Percentiles rank a stretch among this genome's conserved stretches.
Evolutionary conservation across 2,113 vertebrate species (phyloP).

Genomic region (Onychostruthus taczanowskii): DNA sequence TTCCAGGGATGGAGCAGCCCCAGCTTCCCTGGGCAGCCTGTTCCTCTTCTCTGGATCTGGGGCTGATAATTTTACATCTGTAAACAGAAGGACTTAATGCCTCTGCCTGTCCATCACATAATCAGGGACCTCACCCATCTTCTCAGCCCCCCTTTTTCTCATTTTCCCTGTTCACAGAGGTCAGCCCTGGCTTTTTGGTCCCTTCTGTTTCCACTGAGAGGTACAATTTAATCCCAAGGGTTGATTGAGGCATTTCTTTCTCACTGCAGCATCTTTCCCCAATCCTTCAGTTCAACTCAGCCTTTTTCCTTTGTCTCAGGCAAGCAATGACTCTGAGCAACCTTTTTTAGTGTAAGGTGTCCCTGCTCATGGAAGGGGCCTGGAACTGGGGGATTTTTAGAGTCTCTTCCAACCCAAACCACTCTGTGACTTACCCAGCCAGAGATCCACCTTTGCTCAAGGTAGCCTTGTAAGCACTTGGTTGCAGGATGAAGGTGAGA

Average conservation of each 20-base stretch:
- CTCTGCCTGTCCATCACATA: background rate
- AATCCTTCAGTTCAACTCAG: background rate
- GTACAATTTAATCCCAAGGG: background rate
- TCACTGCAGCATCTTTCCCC: background rate
- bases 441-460: background rate
- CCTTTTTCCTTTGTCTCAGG: background rate
- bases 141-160: background rate
- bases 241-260: background rate
- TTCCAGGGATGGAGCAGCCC: background rate
- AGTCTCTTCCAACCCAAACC: background rate
- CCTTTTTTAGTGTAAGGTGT: background rate
- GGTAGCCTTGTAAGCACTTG: background rate
- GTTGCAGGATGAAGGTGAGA: background rate
- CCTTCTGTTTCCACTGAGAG: background rate
- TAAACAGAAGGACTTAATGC: rapidly evolving
- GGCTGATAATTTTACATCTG: background rate
- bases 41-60: background rate
- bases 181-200: background rate
- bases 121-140: background rate
- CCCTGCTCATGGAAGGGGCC: background rate
- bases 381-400: background rate
- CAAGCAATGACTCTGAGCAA: background rate
- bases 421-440: background rate
- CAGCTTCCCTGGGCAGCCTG: background rate
- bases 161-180: background rate